Evolutionary conservation across 2,797 vertebrate genomes (phyloP), one percentile per base, ranked within the genome.

Genomic region (Gobio occitaniae): DNA sequence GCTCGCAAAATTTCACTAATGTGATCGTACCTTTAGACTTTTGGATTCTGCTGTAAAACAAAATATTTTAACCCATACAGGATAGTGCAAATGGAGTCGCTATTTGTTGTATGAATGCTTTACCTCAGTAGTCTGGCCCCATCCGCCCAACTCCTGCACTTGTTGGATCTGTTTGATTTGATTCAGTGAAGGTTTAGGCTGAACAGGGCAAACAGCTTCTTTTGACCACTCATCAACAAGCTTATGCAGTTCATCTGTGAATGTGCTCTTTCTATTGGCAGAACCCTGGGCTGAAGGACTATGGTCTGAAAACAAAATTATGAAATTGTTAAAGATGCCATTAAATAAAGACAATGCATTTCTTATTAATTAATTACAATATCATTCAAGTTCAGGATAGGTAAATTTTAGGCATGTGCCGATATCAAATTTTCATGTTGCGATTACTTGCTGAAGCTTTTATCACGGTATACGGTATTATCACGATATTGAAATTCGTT

Each of bases 201-300:
- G 94, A 84, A 92, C 87, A 72, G 94, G 93, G 78, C 95, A 95
- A 69, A 95, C 93, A 0, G 95, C 86, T 90, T 98, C 97, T 90
- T 96, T 97, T 21, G 96, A 95, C 97, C 96, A 97, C 87, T 98
- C 96, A 91, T 98, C 97, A 80, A 98, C 97, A 84, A 98, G 93
- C 90, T 97, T 98, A 94, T 98, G 97, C 91, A 98, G 91, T 84
- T 98, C 97, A 85, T 98, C 97, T 3, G 97, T 98, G 91, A 98
- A 98, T 92, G 96, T 97, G 91, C 96, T 96, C 92, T 97, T 97
- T 92, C 95, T 96, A 85, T 91, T 94, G 85, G 90, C 87, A 74
- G 92, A 78, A 52, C 90, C 91, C 76, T 92, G 95, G 81, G 78
- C 82, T 74, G 84, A 83, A 72, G 94, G 91, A 90, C 93, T 94